Base-by-base conservation (phyloP, 2,113 vertebrate genomes). In the Clupea harengus region DNA sequence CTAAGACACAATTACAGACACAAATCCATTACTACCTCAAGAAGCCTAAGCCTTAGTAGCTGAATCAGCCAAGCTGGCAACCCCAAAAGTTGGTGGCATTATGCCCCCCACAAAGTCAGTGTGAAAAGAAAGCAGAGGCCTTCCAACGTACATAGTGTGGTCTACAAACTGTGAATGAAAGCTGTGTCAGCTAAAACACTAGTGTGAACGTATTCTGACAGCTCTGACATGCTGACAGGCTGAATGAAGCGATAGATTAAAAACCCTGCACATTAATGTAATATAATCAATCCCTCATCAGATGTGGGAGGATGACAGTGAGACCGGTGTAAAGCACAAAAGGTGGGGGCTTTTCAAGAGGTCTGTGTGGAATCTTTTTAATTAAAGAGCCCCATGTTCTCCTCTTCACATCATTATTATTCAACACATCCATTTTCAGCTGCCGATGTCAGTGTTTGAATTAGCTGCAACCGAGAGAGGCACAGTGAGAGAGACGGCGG, bases 391-490 rank as follows among this genome's bases (percentile, higher is more conserved):
- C 60, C 11, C 39, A 54, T 46, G 44, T 50, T 45, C 45, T 44
- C 28, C 54, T 18, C 39, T 22, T 32, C 57, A 49, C 20, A 3
- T 50, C 39, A 17, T 18, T 50, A 45, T 84, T 82, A n/a, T 78
- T 78, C 72, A 78, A 82, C 25, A 78, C 54, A 28, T 15, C 52
- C 25, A 32, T 78, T n/a, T 60, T 39, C 32, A 64, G 50, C 25
- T 2, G 60, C 45, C 10, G 7, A 47, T 81, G 86, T 72, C 86
- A 28, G 20, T 18, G 54, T 87, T 52, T 20, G 80, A 49, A 47
- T 81, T 81, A 45, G 86, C 82, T 67, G 86, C 78, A 57, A 2
- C 46, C 22, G 32, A 54, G 13, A 72, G 60, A 50, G 6, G 7
- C 52, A 20, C 54, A 60, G 54, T 22, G 54, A 54, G 52, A 4